Evolutionary conservation across 2,888 invertebrate species (phyloP).

Genomic region (Eretmocerus hayati): DNA sequence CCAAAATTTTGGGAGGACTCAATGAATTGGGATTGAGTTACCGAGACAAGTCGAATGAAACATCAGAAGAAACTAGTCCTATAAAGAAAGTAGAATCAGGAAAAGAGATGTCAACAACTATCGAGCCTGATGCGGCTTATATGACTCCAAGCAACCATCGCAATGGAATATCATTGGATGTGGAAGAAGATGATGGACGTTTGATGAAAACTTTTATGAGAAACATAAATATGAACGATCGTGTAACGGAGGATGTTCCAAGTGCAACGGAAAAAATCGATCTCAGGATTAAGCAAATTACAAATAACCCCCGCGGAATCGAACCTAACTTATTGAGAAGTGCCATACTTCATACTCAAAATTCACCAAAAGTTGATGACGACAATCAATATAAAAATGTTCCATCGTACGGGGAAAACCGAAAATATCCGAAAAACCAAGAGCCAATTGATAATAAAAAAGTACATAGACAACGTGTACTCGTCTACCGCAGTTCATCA

Average conservation of each 20-base stretch:
- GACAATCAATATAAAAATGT: neutral
- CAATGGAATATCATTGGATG: neutral
- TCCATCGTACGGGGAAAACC: neutral
- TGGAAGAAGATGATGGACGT: no score
- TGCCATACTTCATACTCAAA: conserved; percentile 13
- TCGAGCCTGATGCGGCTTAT: neutral
- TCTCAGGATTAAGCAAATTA: neutral
- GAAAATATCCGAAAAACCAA: neutral
- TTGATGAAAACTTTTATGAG: neutral
- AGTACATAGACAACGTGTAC: conserved; percentile 16
- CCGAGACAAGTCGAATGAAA: no score
- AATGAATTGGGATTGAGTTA: no score
- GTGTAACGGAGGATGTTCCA: neutral
- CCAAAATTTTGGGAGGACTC: neutral
- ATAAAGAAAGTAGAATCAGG: neutral
- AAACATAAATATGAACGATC: neutral
- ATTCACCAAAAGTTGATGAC: conserved; percentile 6
- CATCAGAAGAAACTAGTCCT: neutral
- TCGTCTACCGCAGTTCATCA: conserved; percentile 15
- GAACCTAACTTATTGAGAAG: conserved; percentile 4
- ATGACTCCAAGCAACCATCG: neutral
- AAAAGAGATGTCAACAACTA: neutral
- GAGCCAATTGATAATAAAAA: conserved; percentile 8
- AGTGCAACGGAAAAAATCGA: neutral
- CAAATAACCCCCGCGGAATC: neutral